These are phyloP conservation scores for Anoura caudifer DNA, from an alignment of 2,113 vertebrate genomes.

Conservation along the genomic window DNA sequence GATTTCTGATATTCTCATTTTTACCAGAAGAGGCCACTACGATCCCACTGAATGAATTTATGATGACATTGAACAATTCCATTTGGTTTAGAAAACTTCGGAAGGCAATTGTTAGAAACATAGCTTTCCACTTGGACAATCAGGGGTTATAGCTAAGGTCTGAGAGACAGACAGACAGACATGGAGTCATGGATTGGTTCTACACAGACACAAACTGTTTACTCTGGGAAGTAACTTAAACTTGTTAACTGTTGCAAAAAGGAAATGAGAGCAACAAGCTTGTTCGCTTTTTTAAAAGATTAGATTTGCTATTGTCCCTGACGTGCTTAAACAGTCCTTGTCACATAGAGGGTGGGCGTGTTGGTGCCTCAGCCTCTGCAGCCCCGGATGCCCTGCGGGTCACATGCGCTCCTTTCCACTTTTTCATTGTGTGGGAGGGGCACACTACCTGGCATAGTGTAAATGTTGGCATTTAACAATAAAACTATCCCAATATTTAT, in stretches of 20 bases:
- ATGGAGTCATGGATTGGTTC: neutral
- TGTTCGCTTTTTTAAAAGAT: neutral
- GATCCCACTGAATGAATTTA: neutral
- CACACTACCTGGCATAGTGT: neutral
- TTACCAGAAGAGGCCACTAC: conserved; percentile 67
- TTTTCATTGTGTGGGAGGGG: neutral
- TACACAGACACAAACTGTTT: neutral
- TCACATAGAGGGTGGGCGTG: neutral
- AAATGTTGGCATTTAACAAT: neutral
- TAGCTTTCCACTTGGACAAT: neutral
- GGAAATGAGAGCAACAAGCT: neutral
- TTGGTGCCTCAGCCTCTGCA: rapidly evolving
- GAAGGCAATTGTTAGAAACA: neutral
- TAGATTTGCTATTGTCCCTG: neutral
- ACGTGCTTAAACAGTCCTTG: neutral
- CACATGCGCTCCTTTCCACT: neutral
- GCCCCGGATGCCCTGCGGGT: rapidly evolving
- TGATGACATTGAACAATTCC: neutral
- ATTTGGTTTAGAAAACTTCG: neutral
- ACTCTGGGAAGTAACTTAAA: neutral
- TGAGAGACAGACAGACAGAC: neutral
- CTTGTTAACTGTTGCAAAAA: neutral
- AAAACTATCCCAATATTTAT: neutral
- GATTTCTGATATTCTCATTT: conserved; percentile 27
- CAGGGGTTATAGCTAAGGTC: neutral